Percentiles rank a stretch among this genome's conserved stretches.
phyloP scores from a whole-genome alignment of 2,888 invertebrate species.

The Apamea monoglypha region DNA sequence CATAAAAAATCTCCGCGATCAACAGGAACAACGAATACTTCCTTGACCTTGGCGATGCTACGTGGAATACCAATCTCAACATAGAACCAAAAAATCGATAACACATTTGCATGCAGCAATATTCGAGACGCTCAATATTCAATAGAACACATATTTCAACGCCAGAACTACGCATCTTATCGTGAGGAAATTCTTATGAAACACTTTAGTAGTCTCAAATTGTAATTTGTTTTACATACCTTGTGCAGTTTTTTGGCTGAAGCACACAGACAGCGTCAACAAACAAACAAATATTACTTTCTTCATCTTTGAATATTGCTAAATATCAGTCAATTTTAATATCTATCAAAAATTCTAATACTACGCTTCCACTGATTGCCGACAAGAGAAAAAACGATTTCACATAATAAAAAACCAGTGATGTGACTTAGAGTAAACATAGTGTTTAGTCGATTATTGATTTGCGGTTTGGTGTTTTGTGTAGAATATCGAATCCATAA shows the following conservation, averaged over 20 bases:
- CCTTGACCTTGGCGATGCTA: conserved; percentile 60
- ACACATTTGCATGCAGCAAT: conserved; percentile 12
- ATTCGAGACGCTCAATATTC: conserved; percentile 16
- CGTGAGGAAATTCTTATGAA: conserved; percentile 76
- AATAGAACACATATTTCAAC: conserved; percentile 24
- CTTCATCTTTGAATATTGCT: conserved; percentile 76
- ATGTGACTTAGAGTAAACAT: conserved; percentile 34
- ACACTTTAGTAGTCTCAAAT: conserved; percentile 62
- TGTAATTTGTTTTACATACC: conserved; percentile 73
- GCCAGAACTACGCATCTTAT: conserved; percentile 71
- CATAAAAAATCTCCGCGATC: conserved; percentile 50
- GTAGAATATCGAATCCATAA: not conserved
- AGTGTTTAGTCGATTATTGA: conserved; percentile 57
- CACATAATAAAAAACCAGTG: conserved; percentile 53
- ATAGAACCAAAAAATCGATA: conserved; percentile 38
- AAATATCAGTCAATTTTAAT: conserved; percentile 62
- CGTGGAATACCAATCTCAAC: conserved; percentile 29
- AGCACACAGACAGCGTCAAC: conserved; percentile 79
- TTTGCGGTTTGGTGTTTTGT: not conserved
- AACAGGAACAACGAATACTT: conserved; percentile 48
- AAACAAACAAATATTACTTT: conserved; percentile 83
- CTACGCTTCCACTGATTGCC: conserved; percentile 68
- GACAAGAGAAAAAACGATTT: conserved; percentile 68
- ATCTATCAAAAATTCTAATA: conserved; percentile 56
- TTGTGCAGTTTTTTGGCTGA: conserved; percentile 72